Percentiles rank a stretch among this genome's conserved stretches.
Evolutionary conservation across 2,113 vertebrate genomes (phyloP).

Genomic region (Stegastes partitus): DNA sequence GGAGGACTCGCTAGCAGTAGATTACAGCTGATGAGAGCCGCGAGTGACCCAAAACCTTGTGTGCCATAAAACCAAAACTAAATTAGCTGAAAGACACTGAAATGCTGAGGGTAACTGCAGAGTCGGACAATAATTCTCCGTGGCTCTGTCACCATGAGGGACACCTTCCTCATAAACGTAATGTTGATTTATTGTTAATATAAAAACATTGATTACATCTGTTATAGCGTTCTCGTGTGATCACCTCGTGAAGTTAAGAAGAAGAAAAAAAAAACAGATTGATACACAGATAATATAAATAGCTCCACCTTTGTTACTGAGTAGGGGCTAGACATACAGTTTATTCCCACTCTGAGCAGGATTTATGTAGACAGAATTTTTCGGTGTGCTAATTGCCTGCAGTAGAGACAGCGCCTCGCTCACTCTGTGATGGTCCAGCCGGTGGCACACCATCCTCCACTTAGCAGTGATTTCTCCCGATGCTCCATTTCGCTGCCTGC

Average conservation of each 20-base stretch:
- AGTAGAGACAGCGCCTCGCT: constrained; percentile 14
- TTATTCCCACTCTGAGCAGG: constrained; percentile 14
- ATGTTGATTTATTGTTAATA: not conserved
- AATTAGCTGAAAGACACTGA: not conserved
- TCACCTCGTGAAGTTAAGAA: not conserved
- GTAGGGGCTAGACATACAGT: not conserved
- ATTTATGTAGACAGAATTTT: not conserved
- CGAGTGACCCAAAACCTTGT: not conserved
- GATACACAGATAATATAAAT: constrained; percentile 12
- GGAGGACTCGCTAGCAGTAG: not conserved
- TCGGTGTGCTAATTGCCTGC: constrained; percentile 54
- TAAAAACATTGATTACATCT: not conserved
- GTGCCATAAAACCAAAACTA: not conserved
- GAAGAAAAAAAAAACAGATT: not conserved
- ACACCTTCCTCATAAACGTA: not conserved
- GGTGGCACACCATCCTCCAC: constrained; percentile 16
- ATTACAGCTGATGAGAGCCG: not conserved
- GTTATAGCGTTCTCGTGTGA: constrained; percentile 11
- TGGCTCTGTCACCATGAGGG: not conserved
- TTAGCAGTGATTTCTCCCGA: constrained; percentile 20
- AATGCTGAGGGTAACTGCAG: not conserved
- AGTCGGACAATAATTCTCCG: not conserved
- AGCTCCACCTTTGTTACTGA: constrained; percentile 7
- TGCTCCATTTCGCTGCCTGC: constrained; percentile 22
- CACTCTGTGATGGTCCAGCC: constrained; percentile 5